Conservation (phyloP, 2,113 vertebrate species). For the Cyprinodon variegatus region DNA sequence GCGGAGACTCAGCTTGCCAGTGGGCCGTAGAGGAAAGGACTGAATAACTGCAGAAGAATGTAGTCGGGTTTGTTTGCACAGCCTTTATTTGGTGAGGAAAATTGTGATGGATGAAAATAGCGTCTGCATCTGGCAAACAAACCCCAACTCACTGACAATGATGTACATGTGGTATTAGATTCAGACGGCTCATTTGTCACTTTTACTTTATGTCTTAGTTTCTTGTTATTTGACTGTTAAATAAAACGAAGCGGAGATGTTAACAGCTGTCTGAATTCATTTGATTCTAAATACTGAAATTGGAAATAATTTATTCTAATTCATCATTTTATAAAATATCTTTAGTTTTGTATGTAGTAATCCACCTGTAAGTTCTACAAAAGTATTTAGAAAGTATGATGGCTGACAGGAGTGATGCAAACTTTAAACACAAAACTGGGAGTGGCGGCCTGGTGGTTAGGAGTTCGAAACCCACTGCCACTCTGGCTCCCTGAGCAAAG, state of each 20-base stretch:
- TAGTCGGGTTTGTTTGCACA: conserved; percentile 5
- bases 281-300: background rate
- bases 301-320: too few relatives aligned
- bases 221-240: background rate
- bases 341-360: too few relatives aligned
- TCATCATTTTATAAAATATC: too few relatives aligned
- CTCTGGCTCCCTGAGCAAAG: too few relatives aligned
- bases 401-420: too few relatives aligned
- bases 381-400: too few relatives aligned
- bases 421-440: too few relatives aligned
- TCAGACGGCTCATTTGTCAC: background rate
- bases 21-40: background rate
- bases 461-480: too few relatives aligned
- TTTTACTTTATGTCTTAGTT: background rate
- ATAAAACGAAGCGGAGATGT: background rate
- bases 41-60: background rate
- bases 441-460: too few relatives aligned
- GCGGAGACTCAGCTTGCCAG: conserved; percentile 5
- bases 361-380: too few relatives aligned
- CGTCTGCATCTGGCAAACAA: background rate
- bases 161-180: background rate
- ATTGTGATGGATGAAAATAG: conserved; percentile 7
- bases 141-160: background rate
- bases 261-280: background rate
- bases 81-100: conserved; percentile 1